phyloP scores from a whole-genome alignment of 2,797 vertebrate species.

The Pangasius macronema region DNA sequence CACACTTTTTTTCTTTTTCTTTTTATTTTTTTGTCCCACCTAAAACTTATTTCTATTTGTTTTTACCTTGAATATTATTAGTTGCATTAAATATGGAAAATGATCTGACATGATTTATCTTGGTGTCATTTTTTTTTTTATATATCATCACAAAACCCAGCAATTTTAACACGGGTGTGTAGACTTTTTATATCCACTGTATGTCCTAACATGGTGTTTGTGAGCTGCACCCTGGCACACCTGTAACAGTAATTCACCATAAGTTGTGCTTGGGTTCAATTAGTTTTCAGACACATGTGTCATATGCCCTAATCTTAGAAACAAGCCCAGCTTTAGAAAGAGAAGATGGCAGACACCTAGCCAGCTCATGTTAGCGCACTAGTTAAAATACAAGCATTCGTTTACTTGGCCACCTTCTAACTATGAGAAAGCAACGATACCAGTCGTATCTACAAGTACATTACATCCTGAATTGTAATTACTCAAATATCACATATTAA shows the following conservation, averaged over 20 bases:
- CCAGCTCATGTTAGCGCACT: neutral
- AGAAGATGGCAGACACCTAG: neutral
- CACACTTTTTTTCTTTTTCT: neutral
- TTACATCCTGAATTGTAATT: neutral
- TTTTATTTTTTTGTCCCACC: neutral
- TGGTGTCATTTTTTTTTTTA: neutral
- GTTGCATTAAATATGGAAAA: neutral
- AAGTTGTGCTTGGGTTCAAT: neutral
- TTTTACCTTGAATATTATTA: neutral
- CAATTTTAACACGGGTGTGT: neutral
- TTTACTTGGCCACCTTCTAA: neutral
- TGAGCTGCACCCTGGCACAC: neutral
- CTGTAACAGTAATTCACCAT: neutral
- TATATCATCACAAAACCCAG: neutral
- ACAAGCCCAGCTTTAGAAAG: constrained; percentile 5
- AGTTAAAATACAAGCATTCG: neutral
- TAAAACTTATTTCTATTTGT: neutral
- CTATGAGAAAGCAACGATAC: neutral
- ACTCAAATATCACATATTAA: neutral
- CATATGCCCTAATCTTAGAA: constrained; percentile 11
- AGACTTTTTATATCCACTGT: constrained; percentile 7
- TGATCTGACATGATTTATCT: neutral
- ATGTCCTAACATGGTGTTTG: neutral
- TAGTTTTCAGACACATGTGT: neutral
- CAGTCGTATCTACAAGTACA: neutral